Percentiles rank a stretch among this genome's conserved stretches.
These are phyloP conservation scores for Lepus europaeus DNA, from an alignment of 2,113 vertebrate species.

Conservation along the genomic window DNA sequence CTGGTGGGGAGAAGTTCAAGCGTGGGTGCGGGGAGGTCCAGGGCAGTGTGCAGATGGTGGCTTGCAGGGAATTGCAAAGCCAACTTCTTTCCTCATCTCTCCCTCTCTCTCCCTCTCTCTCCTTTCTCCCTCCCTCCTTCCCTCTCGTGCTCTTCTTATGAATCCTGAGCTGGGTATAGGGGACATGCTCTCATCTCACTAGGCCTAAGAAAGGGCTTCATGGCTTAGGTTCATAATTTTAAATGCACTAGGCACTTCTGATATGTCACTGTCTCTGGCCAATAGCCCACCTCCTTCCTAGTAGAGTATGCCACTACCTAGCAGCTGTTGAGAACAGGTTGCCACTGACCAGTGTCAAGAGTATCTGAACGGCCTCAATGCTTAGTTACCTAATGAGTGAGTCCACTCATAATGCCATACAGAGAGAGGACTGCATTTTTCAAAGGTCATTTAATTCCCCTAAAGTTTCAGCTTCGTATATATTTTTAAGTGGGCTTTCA, in stretches of 20 bases:
- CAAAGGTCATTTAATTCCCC: background rate
- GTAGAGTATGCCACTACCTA: background rate
- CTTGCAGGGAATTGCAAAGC: background rate
- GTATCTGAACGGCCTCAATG: accelerated
- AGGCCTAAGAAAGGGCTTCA: accelerated
- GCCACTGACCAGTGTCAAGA: background rate
- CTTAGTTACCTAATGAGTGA: background rate
- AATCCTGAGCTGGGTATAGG: background rate
- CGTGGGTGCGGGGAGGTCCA: background rate
- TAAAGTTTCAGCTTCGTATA: background rate
- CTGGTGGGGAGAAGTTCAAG: conserved; percentile 82
- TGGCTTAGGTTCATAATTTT: background rate
- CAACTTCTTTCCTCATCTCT: accelerated
- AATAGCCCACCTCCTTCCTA: background rate
- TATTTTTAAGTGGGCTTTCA: background rate
- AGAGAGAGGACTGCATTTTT: background rate
- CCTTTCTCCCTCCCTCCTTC: accelerated
- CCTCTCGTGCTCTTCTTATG: no score
- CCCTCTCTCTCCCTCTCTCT: no score
- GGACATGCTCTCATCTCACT: accelerated
- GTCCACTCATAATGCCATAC: background rate
- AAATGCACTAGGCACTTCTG: background rate
- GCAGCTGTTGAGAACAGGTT: background rate
- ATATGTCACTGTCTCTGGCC: accelerated
- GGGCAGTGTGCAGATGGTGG: background rate